Percentiles rank a stretch among this genome's conserved stretches.
These are phyloP conservation scores for Yponomeuta plumbellus DNA, from an alignment of 2,888 invertebrate species.

Conservation along the genomic window DNA sequence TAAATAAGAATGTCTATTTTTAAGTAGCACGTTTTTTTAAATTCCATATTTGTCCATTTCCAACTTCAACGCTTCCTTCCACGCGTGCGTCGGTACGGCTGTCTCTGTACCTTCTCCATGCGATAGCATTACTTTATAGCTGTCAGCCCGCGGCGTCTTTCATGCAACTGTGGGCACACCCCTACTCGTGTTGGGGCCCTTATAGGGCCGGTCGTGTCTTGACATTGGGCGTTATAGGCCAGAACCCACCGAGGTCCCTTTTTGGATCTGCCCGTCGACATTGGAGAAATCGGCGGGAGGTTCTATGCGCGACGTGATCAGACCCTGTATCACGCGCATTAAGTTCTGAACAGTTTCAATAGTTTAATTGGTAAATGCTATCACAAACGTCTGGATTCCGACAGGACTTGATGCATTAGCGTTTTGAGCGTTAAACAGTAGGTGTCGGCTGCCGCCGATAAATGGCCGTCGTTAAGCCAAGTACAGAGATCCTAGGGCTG, in stretches of 20 bases:
- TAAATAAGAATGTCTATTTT: too few relatives aligned
- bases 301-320: not conserved
- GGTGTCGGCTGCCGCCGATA: too few relatives aligned
- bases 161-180: constrained; percentile 43
- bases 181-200: constrained; percentile 33
- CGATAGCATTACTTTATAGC: constrained; percentile 4
- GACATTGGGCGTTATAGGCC: constrained; percentile 13
- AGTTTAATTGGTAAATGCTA: too few relatives aligned
- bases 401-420: too few relatives aligned
- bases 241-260: constrained; percentile 5
- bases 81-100: not conserved
- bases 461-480: too few relatives aligned
- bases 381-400: too few relatives aligned
- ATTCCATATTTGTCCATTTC: too few relatives aligned
- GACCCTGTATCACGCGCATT: not conserved
- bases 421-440: too few relatives aligned
- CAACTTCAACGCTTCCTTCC: too few relatives aligned
- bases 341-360: too few relatives aligned
- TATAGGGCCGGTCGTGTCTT: constrained; percentile 12
- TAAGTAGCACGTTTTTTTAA: too few relatives aligned
- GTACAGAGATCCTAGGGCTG: too few relatives aligned
- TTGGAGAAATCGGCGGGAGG: not conserved
- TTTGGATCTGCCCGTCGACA: not conserved
- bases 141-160: constrained; percentile 39
- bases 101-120: not conserved